Base-by-base conservation (phyloP, 1,140 invertebrate genomes). In the Adelges cooleyi region DNA sequence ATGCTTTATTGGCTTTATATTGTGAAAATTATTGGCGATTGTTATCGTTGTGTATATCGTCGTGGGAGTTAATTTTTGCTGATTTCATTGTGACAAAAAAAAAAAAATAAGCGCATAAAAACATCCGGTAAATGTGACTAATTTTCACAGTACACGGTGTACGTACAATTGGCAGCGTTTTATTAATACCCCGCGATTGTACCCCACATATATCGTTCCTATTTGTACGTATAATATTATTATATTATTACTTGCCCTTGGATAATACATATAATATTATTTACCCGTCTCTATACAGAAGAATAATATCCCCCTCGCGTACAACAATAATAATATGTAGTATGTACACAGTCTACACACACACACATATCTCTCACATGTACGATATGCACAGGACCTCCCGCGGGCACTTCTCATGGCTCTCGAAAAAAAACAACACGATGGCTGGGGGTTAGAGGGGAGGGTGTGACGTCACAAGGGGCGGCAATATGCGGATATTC, bases 341-440 rank as follows among this genome's bases (percentile, higher is more conserved):
- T n/a, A n/a, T 33, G 29, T 33, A 33, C n/a, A n/a, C n/a, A n/a
- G n/a, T n/a, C n/a, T n/a, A 38, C 20, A 33, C 29, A 33, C 11
- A 33, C 11, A 33, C 29, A 33, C 29, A 33, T 5, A 36, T 22
- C 15, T 29, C 15, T 20, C 5, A 18, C 22, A 36, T 38, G 40
- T 22, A 54, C 17, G 10, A 53, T 25, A 17, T 15, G 13, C 15
- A 10, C 22, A 27, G 23, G 54, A 59, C 54, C 54, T 27, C 54
- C 54, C 25, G 54, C 40, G 18, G 54, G 18, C 54, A 44, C 25
- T 59, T 59, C 54, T 59, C 54, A 59, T 59, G 54, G 36, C 54
- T 44, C 54, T 59, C 13, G 54, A 59, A 59, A 59, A 23, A n/a
- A 59, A 59, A 20, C 3, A 42, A 59, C n/a, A 8, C 40, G n/a